phyloP scores from a whole-genome alignment of 2,797 vertebrate species.

The Artibeus jamaicensis region DNA sequence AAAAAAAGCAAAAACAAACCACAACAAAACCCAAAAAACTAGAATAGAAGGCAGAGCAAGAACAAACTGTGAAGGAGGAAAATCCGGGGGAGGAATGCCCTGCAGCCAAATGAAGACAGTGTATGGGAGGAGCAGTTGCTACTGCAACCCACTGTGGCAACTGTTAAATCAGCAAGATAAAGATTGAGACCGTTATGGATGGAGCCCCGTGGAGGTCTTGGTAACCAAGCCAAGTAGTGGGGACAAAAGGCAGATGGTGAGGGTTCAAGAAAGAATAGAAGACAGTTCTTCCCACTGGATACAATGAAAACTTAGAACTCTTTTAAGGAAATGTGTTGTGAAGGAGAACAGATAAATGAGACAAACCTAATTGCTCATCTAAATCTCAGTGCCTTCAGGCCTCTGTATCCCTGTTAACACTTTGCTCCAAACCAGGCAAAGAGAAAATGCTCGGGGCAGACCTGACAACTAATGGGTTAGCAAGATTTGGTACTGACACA shows the following conservation, averaged over 20 bases:
- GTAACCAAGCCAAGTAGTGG: not conserved
- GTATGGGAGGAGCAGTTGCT: no score
- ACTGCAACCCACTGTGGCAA: accelerated
- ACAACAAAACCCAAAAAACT: not conserved
- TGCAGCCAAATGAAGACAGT: not conserved
- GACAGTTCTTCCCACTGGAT: not conserved
- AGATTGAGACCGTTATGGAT: not conserved
- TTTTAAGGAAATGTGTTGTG: not conserved
- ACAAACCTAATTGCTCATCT: not conserved
- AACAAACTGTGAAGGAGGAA: not conserved
- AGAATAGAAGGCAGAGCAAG: not conserved
- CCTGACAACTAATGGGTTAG: not conserved
- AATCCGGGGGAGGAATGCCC: not conserved
- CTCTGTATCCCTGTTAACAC: not conserved
- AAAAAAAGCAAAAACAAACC: not conserved
- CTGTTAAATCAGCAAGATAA: not conserved
- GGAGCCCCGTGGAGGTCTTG: accelerated
- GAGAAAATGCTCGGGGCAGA: not conserved
- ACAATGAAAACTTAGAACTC: not conserved
- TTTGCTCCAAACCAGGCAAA: not conserved
- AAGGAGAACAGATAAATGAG: not conserved
- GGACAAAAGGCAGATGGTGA: not conserved
- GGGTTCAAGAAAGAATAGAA: not conserved
- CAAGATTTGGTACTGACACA: not conserved
- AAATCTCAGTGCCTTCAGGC: not conserved